Base-by-base conservation (phyloP, 2,888 invertebrate genomes). In the Tetheella fluctuosa region DNA sequence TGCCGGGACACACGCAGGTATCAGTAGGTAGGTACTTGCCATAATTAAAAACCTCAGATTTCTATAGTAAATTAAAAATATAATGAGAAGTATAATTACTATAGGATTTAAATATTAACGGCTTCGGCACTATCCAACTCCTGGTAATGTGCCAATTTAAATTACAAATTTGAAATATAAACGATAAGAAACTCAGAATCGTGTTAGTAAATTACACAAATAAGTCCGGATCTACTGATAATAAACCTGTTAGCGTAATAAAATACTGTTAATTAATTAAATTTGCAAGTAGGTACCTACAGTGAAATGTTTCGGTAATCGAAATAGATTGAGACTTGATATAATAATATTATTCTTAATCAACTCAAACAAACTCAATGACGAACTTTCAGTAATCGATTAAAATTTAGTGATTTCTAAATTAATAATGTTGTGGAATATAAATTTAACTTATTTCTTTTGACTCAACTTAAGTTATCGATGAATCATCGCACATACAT, bases 231-330 rank as follows among this genome's bases (percentile, higher is more conserved):
- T 65, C 54, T 57, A 28, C 54, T 63, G 67, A 70, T 68, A 74
- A 65, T 67, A 71, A 74, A 69, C 67, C 69, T 67, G 73, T 72
- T 76, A 74, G 42, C 54, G 57, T 62, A 62, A 69, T 75, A 70
- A 73, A 68, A 71, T 64, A 34, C 60, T 57, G 58, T 70, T 68
- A 64, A 65, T 69, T 73, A 67, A 72, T 70, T 76, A 71, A 74
- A 71, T 74, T 70, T 62, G 54, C 57, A 15, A 54, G 58, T 59
- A 59, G 30, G 13, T 57, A 56, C 63, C 62, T 59, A 64, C 67
- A 60, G 68, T 63, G 61, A 57, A 67, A 69, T 65, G 64, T 60
- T 69, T 62, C 28, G 42, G 30, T 12, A 34, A 34, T 55, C 13
- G 55, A 23, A 20, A 34, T 17, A 15, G 30, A 17, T 30, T 10